phyloP scores from a whole-genome alignment of 2,113 vertebrate genomes.

The Phaethornis superciliosus region DNA sequence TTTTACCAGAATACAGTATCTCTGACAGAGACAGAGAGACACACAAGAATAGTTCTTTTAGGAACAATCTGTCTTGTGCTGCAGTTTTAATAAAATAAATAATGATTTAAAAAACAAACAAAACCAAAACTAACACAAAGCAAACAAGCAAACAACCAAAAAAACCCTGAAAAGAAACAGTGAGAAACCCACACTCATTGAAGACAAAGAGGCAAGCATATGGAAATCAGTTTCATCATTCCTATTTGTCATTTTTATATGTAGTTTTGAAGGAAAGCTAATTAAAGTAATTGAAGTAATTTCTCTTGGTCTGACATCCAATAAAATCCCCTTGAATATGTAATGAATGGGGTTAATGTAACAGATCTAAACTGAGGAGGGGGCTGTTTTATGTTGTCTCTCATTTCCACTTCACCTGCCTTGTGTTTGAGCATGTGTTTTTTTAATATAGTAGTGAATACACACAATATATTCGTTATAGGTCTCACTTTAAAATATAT shows the following conservation, averaged over 20 bases:
- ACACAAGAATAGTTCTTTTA: neutral
- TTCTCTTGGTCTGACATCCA: slow-evolving; percentile 41
- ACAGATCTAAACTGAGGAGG: neutral
- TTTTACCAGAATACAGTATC: neutral
- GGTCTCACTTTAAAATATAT: neutral
- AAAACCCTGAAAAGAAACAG: neutral
- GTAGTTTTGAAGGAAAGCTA: slow-evolving; percentile 50
- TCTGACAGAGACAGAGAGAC: neutral
- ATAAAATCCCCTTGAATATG: slow-evolving; percentile 50
- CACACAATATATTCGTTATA: neutral
- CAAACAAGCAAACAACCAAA: neutral
- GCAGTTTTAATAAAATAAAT: neutral
- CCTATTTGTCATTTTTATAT: slow-evolving; percentile 52
- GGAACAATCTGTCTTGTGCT: neutral
- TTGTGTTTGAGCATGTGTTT: neutral
- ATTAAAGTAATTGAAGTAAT: slow-evolving; percentile 69
- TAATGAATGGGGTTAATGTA: slow-evolving; percentile 43
- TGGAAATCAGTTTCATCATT: slow-evolving; percentile 15
- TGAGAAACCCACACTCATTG: neutral
- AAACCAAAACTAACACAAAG: no score
- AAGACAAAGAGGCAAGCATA: neutral
- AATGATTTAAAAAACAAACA: no score
- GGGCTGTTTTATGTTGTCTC: neutral
- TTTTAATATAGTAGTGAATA: neutral
- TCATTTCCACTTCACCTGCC: neutral